phyloP scores from a whole-genome alignment of 2,797 vertebrate genomes.

The Decapterus maruadsi region DNA sequence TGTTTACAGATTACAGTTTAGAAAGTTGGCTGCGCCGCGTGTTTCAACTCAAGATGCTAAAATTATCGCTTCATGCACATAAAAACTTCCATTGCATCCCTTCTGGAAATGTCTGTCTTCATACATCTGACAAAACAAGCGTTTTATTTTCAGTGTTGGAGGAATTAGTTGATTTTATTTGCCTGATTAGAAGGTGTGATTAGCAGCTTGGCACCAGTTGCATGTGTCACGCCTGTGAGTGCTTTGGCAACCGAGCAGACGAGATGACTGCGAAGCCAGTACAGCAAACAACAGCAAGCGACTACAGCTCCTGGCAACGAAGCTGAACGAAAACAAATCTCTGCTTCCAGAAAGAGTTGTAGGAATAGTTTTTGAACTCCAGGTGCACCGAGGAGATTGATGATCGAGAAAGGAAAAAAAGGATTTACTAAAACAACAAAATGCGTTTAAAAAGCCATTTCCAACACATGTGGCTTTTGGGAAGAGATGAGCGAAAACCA shows the following conservation, averaged over 20 bases:
- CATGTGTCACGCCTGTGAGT: slow-evolving; percentile 34
- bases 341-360: no score
- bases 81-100: background rate
- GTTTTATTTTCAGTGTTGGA: slow-evolving; percentile 7
- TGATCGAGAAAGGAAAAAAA: background rate
- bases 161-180: slow-evolving; percentile 36
- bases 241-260: slow-evolving; percentile 39
- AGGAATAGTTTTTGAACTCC: background rate
- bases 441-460: background rate
- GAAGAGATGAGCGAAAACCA: background rate
- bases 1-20: slow-evolving; percentile 55
- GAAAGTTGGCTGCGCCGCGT: slow-evolving; percentile 24
- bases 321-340: slow-evolving; percentile 17
- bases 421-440: background rate
- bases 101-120: background rate
- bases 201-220: slow-evolving; percentile 32
- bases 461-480: background rate
- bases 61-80: slow-evolving; percentile 19
- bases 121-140: background rate
- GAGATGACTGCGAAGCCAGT: slow-evolving; percentile 38
- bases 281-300: slow-evolving; percentile 30
- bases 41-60: slow-evolving; percentile 15
- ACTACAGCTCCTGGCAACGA: slow-evolving; percentile 43
- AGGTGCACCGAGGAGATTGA: background rate
- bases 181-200: slow-evolving; percentile 30